Base-by-base conservation (phyloP, 2,888 invertebrate species). In the Ctena decussata region DNA sequence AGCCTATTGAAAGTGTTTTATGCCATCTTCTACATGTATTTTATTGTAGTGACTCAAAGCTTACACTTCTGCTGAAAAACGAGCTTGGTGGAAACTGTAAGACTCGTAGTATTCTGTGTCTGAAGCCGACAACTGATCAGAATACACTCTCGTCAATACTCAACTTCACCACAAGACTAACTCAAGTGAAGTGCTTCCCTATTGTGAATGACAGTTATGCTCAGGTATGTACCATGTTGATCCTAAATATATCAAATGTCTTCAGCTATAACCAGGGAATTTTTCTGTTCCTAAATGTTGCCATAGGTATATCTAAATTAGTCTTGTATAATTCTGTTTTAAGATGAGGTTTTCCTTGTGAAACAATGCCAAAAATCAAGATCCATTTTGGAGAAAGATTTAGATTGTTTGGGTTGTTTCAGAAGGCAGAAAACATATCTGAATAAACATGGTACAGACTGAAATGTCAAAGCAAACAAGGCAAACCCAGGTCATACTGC, bases 21-120 rank as follows among this genome's bases (percentile, higher is more conserved):
- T n/a, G n/a, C 41, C 6, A 41, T 41, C 8, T 41, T 49, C n/a
- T 21, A 15, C 49, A 5, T 49, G 5, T 2, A 24, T 27, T 57
- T 57, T 5, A 30, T 32, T 91, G 3, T 89, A 95, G 95, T 80
- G 94, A 94, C 30, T 94, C 94, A 5, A 92, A 92, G 41, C 89
- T 95, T 72, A 95, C 95, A 0, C 89, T 91, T 70, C 87, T 95
- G 39, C 86, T 95, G 76, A 90, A 91, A 69, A 93, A 95, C 39
- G 94, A 95, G 80, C 86, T 95, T 0, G 95, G 95, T 0, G 95
- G 95, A 3, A 95, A 95, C 91, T 95, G 93, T 86, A 94, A 94
- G 89, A 94, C 95, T 8, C 85, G 93, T 24, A 93, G 93, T 15
- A 77, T 95, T 24, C 82, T 95, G 32, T 95, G 95, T 86, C 82